phyloP scores from a whole-genome alignment of 2,113 vertebrate species.

The Nansenia antarctica region DNA sequence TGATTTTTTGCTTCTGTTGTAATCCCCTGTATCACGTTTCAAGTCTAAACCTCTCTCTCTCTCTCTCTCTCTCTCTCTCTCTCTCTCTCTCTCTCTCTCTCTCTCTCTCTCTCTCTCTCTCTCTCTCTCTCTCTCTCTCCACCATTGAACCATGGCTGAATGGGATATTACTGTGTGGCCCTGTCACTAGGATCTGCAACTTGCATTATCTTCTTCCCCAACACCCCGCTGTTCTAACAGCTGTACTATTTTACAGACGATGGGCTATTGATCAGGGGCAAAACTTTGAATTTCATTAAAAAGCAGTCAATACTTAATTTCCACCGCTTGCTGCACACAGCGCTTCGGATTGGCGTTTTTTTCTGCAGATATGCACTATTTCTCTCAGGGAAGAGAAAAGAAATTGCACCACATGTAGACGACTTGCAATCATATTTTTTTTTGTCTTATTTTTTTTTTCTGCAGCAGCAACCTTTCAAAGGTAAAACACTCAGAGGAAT shows the following conservation, averaged over 20 bases:
- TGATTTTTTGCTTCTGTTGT: slow-evolving; percentile 4
- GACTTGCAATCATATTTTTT: slow-evolving; percentile 47
- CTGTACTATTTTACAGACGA: slow-evolving; percentile 74
- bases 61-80: too few species aligned
- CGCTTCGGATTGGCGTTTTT: slow-evolving; percentile 55
- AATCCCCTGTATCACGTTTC: slow-evolving; percentile 40
- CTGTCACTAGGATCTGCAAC: slow-evolving; percentile 55
- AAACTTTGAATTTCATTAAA: slow-evolving; percentile 83
- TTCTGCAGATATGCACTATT: slow-evolving; percentile 61
- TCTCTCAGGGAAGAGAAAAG: slow-evolving; percentile 43
- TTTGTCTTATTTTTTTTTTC: slow-evolving; percentile 29
- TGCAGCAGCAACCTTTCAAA: slow-evolving; percentile 40
- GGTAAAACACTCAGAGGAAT: slow-evolving; percentile 50
- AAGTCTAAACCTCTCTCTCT: slow-evolving; percentile 14
- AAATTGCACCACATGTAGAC: slow-evolving; percentile 44
- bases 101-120: too few species aligned
- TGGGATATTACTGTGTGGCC: slow-evolving; percentile 52
- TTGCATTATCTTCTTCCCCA: slow-evolving; percentile 33
- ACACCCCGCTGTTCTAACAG: slow-evolving; percentile 42
- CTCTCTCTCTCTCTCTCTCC: too few species aligned
- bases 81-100: too few species aligned
- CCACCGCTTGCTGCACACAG: slow-evolving; percentile 68
- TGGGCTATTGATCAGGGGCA: slow-evolving; percentile 73
- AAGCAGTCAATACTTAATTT: slow-evolving; percentile 79
- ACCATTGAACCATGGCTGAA: slow-evolving; percentile 30